Evolutionary conservation across 2,797 vertebrate genomes (phyloP), one percentile per base, ranked within the genome.

Genomic region (Rhinatrema bivittatum): DNA sequence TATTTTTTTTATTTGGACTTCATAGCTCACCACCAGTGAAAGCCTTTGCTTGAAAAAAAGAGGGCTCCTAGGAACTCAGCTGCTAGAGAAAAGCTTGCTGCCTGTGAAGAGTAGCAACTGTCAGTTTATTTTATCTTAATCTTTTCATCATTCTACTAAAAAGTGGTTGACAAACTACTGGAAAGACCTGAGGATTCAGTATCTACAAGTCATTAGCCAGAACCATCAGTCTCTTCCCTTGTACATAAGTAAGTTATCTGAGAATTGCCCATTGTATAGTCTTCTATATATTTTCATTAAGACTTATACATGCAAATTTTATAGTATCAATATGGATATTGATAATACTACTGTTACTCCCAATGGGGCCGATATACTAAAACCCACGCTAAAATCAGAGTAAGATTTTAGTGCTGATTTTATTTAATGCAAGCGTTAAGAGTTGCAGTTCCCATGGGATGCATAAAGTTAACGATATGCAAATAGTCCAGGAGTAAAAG

Each of bases 111-210:
- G 91, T 90, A 91, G 91, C 90, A 92, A 94, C 91, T 96, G 94
- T 95, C 95, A 96, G 90, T 91, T 93, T 90, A 90, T 95, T 94
- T 98, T 94, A 96, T 90, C 90, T 89, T 74, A 70, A 81, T 81
- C 93, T 93, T 98, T 98, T 98, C 91, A 98, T 98, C 94, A 97
- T 88, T 57, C 73, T 77, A 76, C 82, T 82, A 81, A 87, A n/a
- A 90, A 87, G 90, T 79, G 88, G 86, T 86, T 62, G 82, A 82
- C 84, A 89, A 91, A 86, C 88, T 91, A 94, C 92, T 92, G 91
- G 89, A 96, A 93, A 97, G 89, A 86, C 86, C 84, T 77, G 84
- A 86, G 85, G 86, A 89, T 87, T 88, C 87, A 74, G 81, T 82
- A 89, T 86, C 92, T 93, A 88, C 87, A 82, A 91, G 88, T 97